phyloP scores from a whole-genome alignment of 2,113 vertebrate genomes.

The Danio rerio region DNA sequence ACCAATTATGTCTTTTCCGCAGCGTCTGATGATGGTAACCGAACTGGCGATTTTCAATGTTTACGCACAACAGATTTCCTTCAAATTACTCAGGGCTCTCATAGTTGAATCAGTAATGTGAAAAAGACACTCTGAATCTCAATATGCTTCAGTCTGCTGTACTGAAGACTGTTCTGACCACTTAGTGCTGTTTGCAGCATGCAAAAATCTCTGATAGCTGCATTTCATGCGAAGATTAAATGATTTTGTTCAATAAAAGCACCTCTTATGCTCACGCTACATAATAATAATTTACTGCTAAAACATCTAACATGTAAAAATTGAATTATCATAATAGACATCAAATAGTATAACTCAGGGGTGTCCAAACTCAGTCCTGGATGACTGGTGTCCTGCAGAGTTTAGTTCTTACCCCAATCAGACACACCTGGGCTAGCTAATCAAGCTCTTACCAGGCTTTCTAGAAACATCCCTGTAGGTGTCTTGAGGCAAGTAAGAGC shows the following conservation, averaged over 20 bases:
- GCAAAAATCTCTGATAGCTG: background rate
- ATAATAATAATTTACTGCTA: background rate
- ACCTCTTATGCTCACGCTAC: background rate
- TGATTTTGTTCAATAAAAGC: background rate
- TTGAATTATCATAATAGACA: background rate
- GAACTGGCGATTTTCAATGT: conserved; percentile 1
- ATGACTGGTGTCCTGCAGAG: too few species aligned
- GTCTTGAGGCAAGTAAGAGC: too few species aligned
- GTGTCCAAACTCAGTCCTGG: too few species aligned
- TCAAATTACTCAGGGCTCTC: background rate
- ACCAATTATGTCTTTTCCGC: conserved; percentile 3
- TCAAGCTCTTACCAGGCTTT: too few species aligned
- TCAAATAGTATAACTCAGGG: too few species aligned
- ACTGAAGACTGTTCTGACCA: background rate
- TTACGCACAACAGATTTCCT: background rate
- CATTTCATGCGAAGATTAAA: too few species aligned
- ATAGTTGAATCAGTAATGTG: conserved; percentile 1
- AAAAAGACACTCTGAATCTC: background rate
- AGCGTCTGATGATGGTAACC: background rate
- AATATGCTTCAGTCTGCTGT: background rate
- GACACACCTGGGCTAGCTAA: too few species aligned
- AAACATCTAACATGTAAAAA: background rate
- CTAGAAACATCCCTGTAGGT: too few species aligned
- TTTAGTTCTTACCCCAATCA: too few species aligned
- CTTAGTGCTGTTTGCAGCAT: background rate